These are phyloP conservation scores for Mola mola DNA, from an alignment of 2,113 vertebrate species.

Conservation along the genomic window DNA sequence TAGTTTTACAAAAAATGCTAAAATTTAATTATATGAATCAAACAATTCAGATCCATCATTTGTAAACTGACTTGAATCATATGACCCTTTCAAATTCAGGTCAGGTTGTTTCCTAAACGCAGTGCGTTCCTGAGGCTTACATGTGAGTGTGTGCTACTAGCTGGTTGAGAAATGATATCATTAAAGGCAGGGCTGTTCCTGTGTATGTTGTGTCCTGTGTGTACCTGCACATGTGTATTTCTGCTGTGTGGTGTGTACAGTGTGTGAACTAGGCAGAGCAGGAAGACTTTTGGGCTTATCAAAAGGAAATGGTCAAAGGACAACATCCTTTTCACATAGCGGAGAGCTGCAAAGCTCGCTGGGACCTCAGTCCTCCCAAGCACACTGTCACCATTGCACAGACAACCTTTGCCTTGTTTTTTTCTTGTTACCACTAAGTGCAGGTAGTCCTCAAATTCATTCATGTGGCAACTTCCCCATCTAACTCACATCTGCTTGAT, in stretches of 20 bases:
- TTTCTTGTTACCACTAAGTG: no score
- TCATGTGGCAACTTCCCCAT: no score
- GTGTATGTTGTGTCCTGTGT: slow-evolving; percentile 35
- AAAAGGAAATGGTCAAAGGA: slow-evolving; percentile 81
- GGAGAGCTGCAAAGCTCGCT: slow-evolving; percentile 33
- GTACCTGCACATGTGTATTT: slow-evolving; percentile 16
- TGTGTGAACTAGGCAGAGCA: slow-evolving; percentile 72
- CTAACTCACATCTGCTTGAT: no score
- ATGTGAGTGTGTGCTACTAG: background rate
- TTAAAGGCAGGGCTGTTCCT: slow-evolving; percentile 40
- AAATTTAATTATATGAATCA: no score
- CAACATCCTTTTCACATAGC: slow-evolving; percentile 77
- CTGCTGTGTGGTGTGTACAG: slow-evolving; percentile 29
- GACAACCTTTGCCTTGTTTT: slow-evolving; percentile 17
- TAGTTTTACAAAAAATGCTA: no score
- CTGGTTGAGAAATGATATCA: slow-evolving; percentile 57
- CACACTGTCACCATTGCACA: slow-evolving; percentile 32
- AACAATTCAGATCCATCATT: background rate
- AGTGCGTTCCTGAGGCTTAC: background rate
- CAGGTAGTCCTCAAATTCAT: no score
- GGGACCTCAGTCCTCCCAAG: slow-evolving; percentile 10
- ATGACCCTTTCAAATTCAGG: background rate
- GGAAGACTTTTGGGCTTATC: slow-evolving; percentile 80
- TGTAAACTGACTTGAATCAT: background rate
- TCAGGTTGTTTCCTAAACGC: background rate